A percentile compares a stretch with the other conserved stretches of the same genome.
phyloP scores from a whole-genome alignment of 2,888 invertebrate species.

The Catocala fraxini region DNA sequence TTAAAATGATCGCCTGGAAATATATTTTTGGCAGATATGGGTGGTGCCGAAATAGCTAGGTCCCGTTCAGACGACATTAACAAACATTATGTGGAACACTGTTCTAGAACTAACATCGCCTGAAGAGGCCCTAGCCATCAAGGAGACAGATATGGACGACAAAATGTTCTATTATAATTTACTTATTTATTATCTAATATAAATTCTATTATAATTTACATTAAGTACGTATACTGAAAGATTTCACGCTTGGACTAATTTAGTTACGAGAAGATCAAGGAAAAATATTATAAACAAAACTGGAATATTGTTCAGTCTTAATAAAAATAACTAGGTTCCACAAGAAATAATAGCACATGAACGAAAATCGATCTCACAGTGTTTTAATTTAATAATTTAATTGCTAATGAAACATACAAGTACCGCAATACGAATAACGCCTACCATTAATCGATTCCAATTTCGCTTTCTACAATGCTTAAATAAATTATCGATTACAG shows the following conservation, averaged over 20 bases:
- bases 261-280: slow-evolving; percentile 77
- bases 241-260: slow-evolving; percentile 85
- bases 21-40: slow-evolving; percentile 36
- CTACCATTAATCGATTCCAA: slow-evolving; percentile 80
- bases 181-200: slow-evolving; percentile 86
- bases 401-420: slow-evolving; percentile 78
- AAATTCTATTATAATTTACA: slow-evolving; percentile 86
- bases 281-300: slow-evolving; percentile 77
- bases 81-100: slow-evolving; percentile 30
- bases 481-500: slow-evolving; percentile 81
- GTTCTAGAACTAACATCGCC: slow-evolving; percentile 54
- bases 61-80: slow-evolving; percentile 63
- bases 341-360: slow-evolving; percentile 57
- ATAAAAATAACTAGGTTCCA: slow-evolving; percentile 76
- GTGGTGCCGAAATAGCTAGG: slow-evolving; percentile 51
- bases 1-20: slow-evolving; percentile 32
- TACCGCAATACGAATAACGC: slow-evolving; percentile 78
- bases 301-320: slow-evolving; percentile 86
- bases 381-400: slow-evolving; percentile 69
- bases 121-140: slow-evolving; percentile 71
- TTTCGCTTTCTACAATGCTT: slow-evolving; percentile 82
- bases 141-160: slow-evolving; percentile 73
- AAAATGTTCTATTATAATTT: slow-evolving; percentile 84
- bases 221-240: slow-evolving; percentile 88
- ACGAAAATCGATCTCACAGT: slow-evolving; percentile 47